These are phyloP conservation scores for Laothoe populi DNA, from an alignment of 2,888 invertebrate genomes.

Conservation along the genomic window DNA sequence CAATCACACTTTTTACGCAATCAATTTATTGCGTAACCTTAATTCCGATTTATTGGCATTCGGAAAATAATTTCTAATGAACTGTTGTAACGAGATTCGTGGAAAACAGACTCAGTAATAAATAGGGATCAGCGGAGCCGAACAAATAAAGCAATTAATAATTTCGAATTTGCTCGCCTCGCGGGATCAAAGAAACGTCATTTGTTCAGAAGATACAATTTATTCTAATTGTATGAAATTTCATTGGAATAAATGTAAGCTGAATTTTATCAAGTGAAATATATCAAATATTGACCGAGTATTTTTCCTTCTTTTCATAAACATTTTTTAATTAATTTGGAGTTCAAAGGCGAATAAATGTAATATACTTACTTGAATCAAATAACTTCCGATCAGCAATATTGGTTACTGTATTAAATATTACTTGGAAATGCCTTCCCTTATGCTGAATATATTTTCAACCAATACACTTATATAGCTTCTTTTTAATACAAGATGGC, in stretches of 20 bases:
- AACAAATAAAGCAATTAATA: conserved; percentile 58
- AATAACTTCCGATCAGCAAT: no score
- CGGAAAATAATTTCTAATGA: conserved; percentile 25
- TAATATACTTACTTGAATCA: no score
- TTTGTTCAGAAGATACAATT: conserved; percentile 30
- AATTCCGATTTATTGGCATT: conserved; percentile 17
- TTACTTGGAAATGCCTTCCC: no score
- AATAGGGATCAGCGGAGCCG: conserved; percentile 46
- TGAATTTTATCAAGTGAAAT: conserved; percentile 4
- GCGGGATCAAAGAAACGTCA: conserved; percentile 39
- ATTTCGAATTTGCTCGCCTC: conserved; percentile 45
- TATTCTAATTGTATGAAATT: conserved; percentile 23
- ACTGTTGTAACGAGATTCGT: conserved; percentile 26
- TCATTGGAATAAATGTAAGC: conserved; percentile 8
- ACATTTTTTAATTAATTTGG: neutral
- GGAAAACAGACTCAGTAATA: conserved; percentile 40
- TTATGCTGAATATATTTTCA: no score
- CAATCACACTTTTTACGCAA: neutral
- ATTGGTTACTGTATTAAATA: no score
- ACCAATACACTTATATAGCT: no score
- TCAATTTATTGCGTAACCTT: neutral
- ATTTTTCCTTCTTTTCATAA: neutral
- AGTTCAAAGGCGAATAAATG: neutral
- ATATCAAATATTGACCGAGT: conserved; percentile 16
- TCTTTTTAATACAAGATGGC: no score